phyloP scores from a whole-genome alignment of 2,113 vertebrate genomes.

The Trochalopteron elliotii region DNA sequence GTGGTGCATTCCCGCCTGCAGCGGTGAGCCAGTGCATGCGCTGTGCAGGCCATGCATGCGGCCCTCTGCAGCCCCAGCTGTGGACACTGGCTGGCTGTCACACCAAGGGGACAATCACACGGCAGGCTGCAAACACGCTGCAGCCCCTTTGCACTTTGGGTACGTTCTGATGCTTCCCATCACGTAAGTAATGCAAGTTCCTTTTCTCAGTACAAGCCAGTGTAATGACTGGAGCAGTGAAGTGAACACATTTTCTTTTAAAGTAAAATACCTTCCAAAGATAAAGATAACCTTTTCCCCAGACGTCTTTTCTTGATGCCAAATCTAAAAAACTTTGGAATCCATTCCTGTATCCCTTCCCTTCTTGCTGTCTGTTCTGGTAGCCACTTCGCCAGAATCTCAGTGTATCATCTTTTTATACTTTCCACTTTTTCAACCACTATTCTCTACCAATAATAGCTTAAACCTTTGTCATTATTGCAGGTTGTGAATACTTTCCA shows the following conservation, averaged over 20 bases:
- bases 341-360: background rate
- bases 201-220: background rate
- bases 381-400: background rate
- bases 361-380: background rate
- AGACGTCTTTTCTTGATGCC: background rate
- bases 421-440: background rate
- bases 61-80: background rate
- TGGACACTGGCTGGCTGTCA: background rate
- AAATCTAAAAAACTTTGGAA: background rate
- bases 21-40: background rate
- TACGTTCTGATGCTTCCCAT: background rate
- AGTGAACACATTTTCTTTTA: background rate
- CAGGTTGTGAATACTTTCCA: background rate
- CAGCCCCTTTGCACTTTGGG: fast-evolving
- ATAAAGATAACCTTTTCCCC: background rate
- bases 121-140: background rate
- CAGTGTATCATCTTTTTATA: background rate
- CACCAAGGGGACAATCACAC: background rate
- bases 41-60: fast-evolving
- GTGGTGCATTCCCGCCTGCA: background rate
- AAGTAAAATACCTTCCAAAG: background rate
- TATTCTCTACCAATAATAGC: background rate
- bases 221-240: background rate
- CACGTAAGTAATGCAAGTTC: background rate
- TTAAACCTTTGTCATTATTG: background rate